Evolutionary conservation across 2,113 vertebrate species (phyloP).

Genomic region (Falcunculus frontatus): DNA sequence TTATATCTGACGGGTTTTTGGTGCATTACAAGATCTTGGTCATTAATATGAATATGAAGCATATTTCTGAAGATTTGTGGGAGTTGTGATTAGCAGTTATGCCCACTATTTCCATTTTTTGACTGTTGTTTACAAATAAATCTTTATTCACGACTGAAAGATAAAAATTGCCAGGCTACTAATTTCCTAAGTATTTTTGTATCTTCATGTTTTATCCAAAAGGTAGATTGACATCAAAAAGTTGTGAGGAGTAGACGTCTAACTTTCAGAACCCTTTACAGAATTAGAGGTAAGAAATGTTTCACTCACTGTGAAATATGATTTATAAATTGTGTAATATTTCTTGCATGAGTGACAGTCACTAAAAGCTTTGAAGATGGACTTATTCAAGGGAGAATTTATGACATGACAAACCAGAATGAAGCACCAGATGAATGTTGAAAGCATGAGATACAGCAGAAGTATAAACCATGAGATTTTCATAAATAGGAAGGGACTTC

Average conservation of each 20-base stretch:
- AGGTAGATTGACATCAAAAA: neutral
- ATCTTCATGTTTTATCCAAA: neutral
- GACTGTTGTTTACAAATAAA: neutral
- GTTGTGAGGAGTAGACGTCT: neutral
- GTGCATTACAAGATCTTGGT: neutral
- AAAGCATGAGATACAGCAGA: neutral
- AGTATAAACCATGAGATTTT: neutral
- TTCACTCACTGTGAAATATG: neutral
- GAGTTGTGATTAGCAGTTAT: neutral
- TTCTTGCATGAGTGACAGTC: neutral
- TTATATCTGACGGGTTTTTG: neutral
- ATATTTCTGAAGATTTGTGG: neutral
- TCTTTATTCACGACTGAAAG: neutral
- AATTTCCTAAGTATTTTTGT: neutral
- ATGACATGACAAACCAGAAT: neutral
- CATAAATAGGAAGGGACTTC: slow-evolving; percentile 23
- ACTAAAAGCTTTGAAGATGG: neutral
- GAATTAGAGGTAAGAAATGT: neutral
- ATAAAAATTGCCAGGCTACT: neutral
- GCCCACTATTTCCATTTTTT: neutral
- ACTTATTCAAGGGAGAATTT: slow-evolving; percentile 9
- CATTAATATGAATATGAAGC: neutral
- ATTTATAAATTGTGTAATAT: neutral
- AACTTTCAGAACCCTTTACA: neutral
- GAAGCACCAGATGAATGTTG: neutral